A percentile compares a stretch with the other conserved stretches of the same genome.
phyloP scores from a whole-genome alignment of 2,797 vertebrate genomes.

The Florisuga fusca region DNA sequence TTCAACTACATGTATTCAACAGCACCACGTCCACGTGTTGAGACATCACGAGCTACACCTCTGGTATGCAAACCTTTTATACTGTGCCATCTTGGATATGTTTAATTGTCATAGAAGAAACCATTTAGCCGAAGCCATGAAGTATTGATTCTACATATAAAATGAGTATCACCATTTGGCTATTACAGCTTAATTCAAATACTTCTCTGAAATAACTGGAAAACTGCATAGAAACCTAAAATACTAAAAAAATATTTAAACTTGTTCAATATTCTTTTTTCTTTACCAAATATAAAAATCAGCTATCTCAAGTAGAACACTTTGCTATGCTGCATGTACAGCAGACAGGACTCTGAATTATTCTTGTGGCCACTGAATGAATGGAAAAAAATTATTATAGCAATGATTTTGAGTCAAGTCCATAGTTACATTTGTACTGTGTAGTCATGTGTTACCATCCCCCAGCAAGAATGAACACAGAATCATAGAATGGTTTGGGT shows the following conservation, averaged over 20 bases:
- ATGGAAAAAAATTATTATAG: not conserved
- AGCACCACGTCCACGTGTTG: conserved; percentile 90
- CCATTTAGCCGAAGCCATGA: not conserved
- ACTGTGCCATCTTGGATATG: not conserved
- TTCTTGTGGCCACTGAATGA: not conserved
- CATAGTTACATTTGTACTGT: not conserved
- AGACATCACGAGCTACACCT: conserved; percentile 87
- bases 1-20: conserved; percentile 99
- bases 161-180: not conserved
- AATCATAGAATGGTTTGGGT: no score
- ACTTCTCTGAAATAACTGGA: not conserved
- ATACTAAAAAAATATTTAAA: not conserved
- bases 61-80: conserved; percentile 81
- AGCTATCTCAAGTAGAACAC: not conserved
- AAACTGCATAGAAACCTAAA: not conserved
- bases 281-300: not conserved
- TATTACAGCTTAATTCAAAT: not conserved
- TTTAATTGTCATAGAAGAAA: not conserved
- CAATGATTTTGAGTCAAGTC: not conserved
- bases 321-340: not conserved
- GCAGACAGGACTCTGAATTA: not conserved
- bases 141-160: not conserved
- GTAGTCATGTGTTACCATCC: not conserved
- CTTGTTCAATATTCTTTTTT: not conserved
- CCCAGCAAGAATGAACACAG: not conserved